Evolutionary conservation across 1,140 invertebrate genomes (phyloP).

Genomic region (Lethocerus indicus): DNA sequence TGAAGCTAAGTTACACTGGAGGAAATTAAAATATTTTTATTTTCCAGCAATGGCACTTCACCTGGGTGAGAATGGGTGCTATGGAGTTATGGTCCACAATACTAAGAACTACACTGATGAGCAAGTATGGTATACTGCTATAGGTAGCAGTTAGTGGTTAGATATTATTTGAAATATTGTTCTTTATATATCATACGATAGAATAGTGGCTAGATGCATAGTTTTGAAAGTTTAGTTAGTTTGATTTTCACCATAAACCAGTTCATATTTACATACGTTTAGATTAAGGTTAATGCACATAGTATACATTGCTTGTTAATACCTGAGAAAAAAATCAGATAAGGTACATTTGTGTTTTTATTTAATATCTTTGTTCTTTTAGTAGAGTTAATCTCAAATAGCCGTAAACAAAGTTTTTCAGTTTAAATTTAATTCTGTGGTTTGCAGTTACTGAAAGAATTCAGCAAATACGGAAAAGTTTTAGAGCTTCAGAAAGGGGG

Average conservation of each 20-base stretch:
- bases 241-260: background rate
- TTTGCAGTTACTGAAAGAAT: background rate
- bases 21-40: too few relatives aligned
- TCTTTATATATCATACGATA: background rate
- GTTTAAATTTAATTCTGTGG: background rate
- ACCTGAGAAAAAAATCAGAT: background rate
- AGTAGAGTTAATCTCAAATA: background rate
- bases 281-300: background rate
- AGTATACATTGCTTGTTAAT: background rate
- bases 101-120: background rate
- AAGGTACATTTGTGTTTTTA: background rate
- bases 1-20: too few relatives aligned
- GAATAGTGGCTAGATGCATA: background rate
- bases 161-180: background rate
- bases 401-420: background rate
- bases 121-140: background rate
- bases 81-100: constrained; percentile 1
- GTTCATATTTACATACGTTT: background rate
- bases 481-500: constrained; percentile 2
- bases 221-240: background rate
- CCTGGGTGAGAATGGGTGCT: background rate
- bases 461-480: constrained; percentile 4
- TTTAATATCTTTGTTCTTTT: background rate
- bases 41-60: constrained; percentile 2
- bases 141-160: background rate